These are phyloP conservation scores for Orbicella faveolata DNA, from an alignment of 64 coral and sea anemone genomes.

Conservation along the genomic window DNA sequence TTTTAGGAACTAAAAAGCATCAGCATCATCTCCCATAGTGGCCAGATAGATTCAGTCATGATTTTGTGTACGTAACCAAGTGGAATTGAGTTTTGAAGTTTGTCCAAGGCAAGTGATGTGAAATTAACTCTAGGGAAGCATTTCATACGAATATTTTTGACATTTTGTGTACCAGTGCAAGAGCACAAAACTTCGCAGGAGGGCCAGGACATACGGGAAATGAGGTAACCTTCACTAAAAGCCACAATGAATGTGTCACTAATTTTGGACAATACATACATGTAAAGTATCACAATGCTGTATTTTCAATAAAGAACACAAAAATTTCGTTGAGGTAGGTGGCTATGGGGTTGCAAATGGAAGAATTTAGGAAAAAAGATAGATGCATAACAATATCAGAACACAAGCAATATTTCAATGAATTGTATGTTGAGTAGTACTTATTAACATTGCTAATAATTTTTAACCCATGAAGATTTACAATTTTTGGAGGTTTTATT, in stretches of 20 bases:
- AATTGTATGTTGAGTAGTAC: too few species aligned
- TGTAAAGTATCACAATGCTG: background rate
- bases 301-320: background rate
- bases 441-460: too few species aligned
- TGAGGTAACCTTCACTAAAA: background rate
- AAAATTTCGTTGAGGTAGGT: background rate
- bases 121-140: background rate
- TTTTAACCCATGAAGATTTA: too few species aligned
- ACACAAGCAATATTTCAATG: background rate
- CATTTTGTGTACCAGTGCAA: slow-evolving; percentile 5
- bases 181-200: background rate
- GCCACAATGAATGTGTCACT: slow-evolving; percentile 2
- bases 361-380: slow-evolving; percentile 9
- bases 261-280: background rate
- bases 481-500: background rate
- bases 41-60: background rate
- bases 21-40: background rate
- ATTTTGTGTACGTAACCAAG: background rate
- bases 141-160: background rate
- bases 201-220: too few species aligned
- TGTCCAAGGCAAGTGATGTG: too few species aligned
- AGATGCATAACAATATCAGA: background rate
- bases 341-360: slow-evolving; percentile 2
- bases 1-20: background rate
- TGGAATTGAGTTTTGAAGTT: too few species aligned